Evolutionary conservation across 2,113 vertebrate genomes (phyloP).

Genomic region (Centropus bengalensis): DNA sequence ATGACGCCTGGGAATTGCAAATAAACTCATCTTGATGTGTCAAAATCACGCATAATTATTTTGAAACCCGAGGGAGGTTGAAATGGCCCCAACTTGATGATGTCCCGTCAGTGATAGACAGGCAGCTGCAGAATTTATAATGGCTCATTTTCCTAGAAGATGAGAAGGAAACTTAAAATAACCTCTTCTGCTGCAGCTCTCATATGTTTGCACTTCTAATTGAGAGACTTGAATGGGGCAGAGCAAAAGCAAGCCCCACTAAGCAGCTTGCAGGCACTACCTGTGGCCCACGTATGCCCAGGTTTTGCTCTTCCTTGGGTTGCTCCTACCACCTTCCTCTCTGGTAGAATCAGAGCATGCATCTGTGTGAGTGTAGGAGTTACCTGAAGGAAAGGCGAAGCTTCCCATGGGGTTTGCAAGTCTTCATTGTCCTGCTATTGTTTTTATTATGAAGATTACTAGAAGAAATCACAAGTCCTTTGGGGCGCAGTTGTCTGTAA

Average conservation of each 20-base stretch:
- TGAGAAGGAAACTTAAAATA: constrained; percentile 46
- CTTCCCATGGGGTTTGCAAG: neutral
- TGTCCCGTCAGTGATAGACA: constrained; percentile 52
- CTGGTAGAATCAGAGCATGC: neutral
- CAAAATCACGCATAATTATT: constrained; percentile 65
- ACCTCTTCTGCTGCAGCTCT: neutral
- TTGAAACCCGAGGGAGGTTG: constrained; percentile 40
- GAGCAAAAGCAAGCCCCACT: neutral
- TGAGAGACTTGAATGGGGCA: neutral
- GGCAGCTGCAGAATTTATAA: constrained; percentile 51
- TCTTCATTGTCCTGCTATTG: neutral
- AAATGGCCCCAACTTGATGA: constrained; percentile 39
- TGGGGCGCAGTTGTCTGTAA: constrained; percentile 12
- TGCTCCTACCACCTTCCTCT: neutral
- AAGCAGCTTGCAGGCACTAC: neutral
- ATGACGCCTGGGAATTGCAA: constrained; percentile 47
- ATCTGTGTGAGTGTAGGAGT: neutral
- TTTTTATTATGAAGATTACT: constrained; percentile 53
- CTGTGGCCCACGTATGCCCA: neutral
- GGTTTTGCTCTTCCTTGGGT: neutral
- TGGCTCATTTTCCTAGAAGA: constrained; percentile 32
- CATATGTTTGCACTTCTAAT: neutral
- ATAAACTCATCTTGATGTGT: constrained; percentile 67
- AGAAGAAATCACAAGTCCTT: neutral
- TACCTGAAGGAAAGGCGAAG: neutral